These are phyloP conservation scores for Petrocephalus schoutedeni DNA, from an alignment of 2,797 vertebrate genomes.

Conservation along the genomic window DNA sequence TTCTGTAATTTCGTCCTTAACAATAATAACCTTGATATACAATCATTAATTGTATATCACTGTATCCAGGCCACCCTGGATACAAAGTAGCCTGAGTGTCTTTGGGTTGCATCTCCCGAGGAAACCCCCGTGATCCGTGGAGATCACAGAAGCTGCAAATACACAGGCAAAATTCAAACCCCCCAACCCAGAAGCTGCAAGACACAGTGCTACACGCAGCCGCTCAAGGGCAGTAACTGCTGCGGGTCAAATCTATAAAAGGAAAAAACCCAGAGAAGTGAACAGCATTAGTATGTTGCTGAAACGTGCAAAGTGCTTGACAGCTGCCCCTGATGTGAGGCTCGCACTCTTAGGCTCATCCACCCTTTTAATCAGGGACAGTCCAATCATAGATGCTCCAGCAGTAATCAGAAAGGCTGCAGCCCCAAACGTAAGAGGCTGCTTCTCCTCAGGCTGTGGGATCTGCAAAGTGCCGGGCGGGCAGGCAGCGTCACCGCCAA, in stretches of 20 bases:
- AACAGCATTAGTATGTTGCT: constrained; percentile 29
- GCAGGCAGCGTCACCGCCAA: constrained; percentile 56
- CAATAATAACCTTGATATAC: not conserved
- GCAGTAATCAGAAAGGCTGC: constrained; percentile 52
- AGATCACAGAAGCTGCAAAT: not conserved
- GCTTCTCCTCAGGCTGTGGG: constrained; percentile 37
- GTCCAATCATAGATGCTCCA: constrained; percentile 59
- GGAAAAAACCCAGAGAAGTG: constrained; percentile 21
- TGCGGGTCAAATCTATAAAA: not conserved
- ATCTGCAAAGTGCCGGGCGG: constrained; percentile 47
- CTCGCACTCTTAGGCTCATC: constrained; percentile 40
- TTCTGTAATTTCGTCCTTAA: not conserved
- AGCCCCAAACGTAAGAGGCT: constrained; percentile 29
- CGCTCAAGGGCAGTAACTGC: not conserved
- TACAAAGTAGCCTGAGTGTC: not conserved
- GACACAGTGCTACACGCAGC: not conserved
- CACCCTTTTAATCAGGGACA: constrained; percentile 57
- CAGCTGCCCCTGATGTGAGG: constrained; percentile 46
- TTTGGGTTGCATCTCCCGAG: not conserved
- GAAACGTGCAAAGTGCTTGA: constrained; percentile 35
- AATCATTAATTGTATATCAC: not conserved
- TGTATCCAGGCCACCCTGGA: not conserved
- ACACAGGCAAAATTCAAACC: not conserved
- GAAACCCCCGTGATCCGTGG: not conserved
- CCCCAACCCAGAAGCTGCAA: too few relatives aligned